Conservation (phyloP, 2,797 vertebrate species). For the Amazona finschi region DNA sequence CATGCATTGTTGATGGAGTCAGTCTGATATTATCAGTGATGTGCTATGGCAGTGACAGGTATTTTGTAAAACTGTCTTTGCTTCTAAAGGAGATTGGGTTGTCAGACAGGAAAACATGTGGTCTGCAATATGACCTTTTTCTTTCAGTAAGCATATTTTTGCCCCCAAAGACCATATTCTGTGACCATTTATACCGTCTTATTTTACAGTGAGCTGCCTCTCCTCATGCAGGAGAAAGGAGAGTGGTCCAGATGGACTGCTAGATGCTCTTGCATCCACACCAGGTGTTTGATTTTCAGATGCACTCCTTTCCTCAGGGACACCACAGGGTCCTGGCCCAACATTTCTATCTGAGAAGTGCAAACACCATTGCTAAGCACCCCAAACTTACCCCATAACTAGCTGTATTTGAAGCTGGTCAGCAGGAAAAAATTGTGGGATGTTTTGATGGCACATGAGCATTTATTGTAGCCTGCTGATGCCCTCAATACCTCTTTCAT, state of each 20-base stretch:
- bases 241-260: not conserved
- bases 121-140: not conserved
- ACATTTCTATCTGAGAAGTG: not conserved
- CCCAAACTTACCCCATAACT: not conserved
- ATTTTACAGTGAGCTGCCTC: not conserved
- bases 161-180: not conserved
- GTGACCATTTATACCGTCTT: not conserved
- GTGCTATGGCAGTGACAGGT: not conserved
- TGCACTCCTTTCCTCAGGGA: not conserved
- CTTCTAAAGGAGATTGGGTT: not conserved
- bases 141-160: not conserved
- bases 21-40: not conserved
- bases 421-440: not conserved
- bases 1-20: not conserved
- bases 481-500: not conserved
- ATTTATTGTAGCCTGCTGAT: not conserved
- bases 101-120: not conserved
- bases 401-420: not conserved
- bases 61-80: not conserved
- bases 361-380: constrained; percentile 6
- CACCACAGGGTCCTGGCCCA: not conserved
- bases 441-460: not conserved
- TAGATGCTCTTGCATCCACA: not conserved
- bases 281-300: not conserved
- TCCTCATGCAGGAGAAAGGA: rapidly evolving